Percentiles rank a stretch among this genome's conserved stretches.
These are phyloP conservation scores for Nibea coibor DNA, from an alignment of 2,113 vertebrate species.

Conservation along the genomic window DNA sequence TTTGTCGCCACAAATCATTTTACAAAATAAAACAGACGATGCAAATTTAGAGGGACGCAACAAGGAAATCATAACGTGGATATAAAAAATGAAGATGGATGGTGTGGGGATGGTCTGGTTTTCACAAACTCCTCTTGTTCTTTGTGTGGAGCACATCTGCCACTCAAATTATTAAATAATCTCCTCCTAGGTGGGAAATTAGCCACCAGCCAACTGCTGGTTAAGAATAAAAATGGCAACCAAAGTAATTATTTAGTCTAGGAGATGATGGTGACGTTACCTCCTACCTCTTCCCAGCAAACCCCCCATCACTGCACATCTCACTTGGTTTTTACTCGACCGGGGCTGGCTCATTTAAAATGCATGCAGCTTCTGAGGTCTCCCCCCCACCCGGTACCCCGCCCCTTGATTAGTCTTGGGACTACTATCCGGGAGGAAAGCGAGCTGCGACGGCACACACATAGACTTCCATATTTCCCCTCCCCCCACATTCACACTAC, in stretches of 20 bases:
- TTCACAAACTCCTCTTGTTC: slow-evolving; percentile 40
- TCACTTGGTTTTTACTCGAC: not conserved
- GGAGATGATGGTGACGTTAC: not conserved
- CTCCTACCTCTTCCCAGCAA: not conserved
- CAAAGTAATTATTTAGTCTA: too few species aligned
- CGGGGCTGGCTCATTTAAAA: slow-evolving; percentile 14
- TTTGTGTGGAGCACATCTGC: slow-evolving; percentile 27
- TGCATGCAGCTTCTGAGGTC: slow-evolving; percentile 23
- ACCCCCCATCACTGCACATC: not conserved
- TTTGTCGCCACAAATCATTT: too few species aligned
- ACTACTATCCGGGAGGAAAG: slow-evolving; percentile 12
- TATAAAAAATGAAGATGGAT: slow-evolving; percentile 4
- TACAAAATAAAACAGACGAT: not conserved
- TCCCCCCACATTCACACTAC: slow-evolving; percentile 50
- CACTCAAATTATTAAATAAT: slow-evolving; percentile 32
- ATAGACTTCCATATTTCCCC: slow-evolving; percentile 61
- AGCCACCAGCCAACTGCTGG: too few species aligned
- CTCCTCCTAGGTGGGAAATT: not conserved
- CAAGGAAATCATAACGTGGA: slow-evolving; percentile 17
- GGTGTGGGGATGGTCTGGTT: slow-evolving; percentile 1
- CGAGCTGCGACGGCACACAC: slow-evolving; percentile 51
- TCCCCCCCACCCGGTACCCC: not conserved
- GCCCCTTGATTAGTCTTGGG: slow-evolving; percentile 36
- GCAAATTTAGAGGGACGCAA: slow-evolving; percentile 8
- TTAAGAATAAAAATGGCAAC: too few species aligned